phyloP scores from a whole-genome alignment of 2,888 invertebrate genomes.

The Quadriops clusia region DNA sequence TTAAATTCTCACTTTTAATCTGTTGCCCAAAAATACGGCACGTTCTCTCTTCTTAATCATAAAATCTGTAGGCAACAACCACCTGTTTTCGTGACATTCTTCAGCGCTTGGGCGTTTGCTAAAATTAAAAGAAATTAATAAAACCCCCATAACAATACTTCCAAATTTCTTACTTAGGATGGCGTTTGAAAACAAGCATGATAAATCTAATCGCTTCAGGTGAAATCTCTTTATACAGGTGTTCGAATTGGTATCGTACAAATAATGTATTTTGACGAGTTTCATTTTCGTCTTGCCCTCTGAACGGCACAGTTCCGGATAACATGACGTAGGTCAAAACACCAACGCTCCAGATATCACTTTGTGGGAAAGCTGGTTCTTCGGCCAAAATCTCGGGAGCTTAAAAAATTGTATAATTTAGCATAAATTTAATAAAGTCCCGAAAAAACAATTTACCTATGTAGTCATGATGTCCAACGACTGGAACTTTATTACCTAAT shows the following conservation, averaged over 20 bases:
- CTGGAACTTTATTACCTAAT: slow-evolving; percentile 59
- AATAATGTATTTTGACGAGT: slow-evolving; percentile 85
- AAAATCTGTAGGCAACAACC: slow-evolving; percentile 85
- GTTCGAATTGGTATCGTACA: slow-evolving; percentile 86
- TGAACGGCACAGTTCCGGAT: slow-evolving; percentile 87
- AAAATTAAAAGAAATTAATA: slow-evolving; percentile 25
- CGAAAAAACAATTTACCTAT: slow-evolving; percentile 42
- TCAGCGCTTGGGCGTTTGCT: slow-evolving; percentile 90
- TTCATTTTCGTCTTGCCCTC: slow-evolving; percentile 68
- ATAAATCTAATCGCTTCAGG: slow-evolving; percentile 89
- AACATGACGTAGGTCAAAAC: slow-evolving; percentile 83
- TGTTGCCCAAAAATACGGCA: slow-evolving; percentile 72
- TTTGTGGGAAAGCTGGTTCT: slow-evolving; percentile 78
- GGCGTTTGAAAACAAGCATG: slow-evolving; percentile 89
- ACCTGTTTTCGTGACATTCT: slow-evolving; percentile 92
- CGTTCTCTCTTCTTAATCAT: slow-evolving; percentile 88
- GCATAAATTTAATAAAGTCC: slow-evolving; percentile 2
- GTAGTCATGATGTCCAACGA: slow-evolving; percentile 64
- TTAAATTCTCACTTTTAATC: slow-evolving; percentile 53
- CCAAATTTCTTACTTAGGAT: slow-evolving; percentile 59
- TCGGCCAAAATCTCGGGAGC: slow-evolving; percentile 84
- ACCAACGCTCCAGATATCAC: slow-evolving; percentile 94
- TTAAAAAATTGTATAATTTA: slow-evolving; percentile 25
- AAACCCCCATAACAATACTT: slow-evolving; percentile 4
- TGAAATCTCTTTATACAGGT: slow-evolving; percentile 87